Conservation (phyloP, 2,888 invertebrate genomes). For the Tetanocera ferruginea region DNA sequence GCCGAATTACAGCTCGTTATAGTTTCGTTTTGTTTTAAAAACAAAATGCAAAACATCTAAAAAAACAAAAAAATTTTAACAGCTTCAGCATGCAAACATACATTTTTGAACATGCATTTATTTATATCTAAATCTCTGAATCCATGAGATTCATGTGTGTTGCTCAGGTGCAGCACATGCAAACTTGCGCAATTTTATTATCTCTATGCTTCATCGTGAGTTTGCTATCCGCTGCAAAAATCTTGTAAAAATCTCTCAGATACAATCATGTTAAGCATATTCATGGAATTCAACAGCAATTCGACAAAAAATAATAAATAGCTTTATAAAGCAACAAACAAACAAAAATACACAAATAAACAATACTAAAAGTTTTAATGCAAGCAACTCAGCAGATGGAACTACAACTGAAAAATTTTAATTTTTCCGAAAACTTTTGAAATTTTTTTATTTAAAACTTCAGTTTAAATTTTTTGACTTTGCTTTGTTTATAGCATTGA, state of each 20-base stretch:
- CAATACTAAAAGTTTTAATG: constrained; percentile 13
- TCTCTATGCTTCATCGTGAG: neutral
- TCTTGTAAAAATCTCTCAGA: neutral
- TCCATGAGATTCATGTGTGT: neutral
- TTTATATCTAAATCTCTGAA: neutral
- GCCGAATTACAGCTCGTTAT: no score
- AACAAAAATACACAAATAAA: neutral
- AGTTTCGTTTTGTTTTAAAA: no score
- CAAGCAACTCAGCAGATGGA: constrained; percentile 12
- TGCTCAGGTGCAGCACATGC: neutral
- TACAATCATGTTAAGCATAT: neutral
- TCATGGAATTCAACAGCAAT: constrained; percentile 8
- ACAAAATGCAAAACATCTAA: no score
- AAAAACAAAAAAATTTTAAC: no score
- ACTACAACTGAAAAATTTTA: constrained; percentile 1
- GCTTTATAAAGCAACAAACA: neutral
- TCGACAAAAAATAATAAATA: neutral
- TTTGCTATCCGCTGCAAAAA: neutral
- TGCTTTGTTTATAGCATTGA: no score
- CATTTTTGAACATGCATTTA: neutral
- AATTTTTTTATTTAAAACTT: no score
- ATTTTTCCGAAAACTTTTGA: constrained; percentile 11
- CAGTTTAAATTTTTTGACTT: no score
- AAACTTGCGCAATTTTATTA: neutral
- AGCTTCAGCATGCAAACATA: no score